Conservation (phyloP, 1,140 invertebrate genomes). For the Cyclargus thomasi region DNA sequence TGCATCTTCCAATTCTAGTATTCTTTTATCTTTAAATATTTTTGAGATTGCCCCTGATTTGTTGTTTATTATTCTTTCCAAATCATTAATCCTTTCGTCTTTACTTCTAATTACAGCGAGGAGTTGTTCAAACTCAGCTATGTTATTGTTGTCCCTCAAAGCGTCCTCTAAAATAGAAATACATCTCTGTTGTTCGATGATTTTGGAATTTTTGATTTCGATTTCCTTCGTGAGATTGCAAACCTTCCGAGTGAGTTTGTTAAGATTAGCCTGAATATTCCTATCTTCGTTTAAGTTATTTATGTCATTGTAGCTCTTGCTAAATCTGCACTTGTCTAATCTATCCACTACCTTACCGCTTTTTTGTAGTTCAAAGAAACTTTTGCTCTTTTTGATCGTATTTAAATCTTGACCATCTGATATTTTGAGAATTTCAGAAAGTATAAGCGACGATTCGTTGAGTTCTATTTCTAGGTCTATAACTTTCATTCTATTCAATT, state of each 20-base stretch:
- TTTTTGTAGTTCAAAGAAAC: constrained; percentile 66
- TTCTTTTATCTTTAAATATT: constrained; percentile 72
- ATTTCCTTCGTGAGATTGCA: constrained; percentile 69
- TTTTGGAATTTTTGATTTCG: constrained; percentile 71
- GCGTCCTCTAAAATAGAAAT: constrained; percentile 75
- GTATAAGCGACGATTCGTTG: constrained; percentile 64
- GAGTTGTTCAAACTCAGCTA: constrained; percentile 74
- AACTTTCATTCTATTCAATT: constrained; percentile 60
- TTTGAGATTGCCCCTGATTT: constrained; percentile 55
- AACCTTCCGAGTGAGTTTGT: constrained; percentile 61
- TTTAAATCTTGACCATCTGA: constrained; percentile 53
- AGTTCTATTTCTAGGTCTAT: constrained; percentile 70
- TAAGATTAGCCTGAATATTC: constrained; percentile 41
- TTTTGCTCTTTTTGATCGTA: constrained; percentile 60
- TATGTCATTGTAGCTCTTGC: constrained; percentile 58
- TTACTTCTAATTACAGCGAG: constrained; percentile 74
- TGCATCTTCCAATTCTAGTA: constrained; percentile 88
- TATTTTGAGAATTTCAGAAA: constrained; percentile 64
- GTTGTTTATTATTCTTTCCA: constrained; percentile 73
- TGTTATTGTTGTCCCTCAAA: constrained; percentile 74
- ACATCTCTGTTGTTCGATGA: constrained; percentile 76
- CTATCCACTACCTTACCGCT: constrained; percentile 72
- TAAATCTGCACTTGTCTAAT: constrained; percentile 57
- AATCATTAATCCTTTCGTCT: constrained; percentile 67
- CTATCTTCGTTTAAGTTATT: constrained; percentile 39